phyloP scores from a whole-genome alignment of 2,888 invertebrate species.

The Toxonevra muliebris region DNA sequence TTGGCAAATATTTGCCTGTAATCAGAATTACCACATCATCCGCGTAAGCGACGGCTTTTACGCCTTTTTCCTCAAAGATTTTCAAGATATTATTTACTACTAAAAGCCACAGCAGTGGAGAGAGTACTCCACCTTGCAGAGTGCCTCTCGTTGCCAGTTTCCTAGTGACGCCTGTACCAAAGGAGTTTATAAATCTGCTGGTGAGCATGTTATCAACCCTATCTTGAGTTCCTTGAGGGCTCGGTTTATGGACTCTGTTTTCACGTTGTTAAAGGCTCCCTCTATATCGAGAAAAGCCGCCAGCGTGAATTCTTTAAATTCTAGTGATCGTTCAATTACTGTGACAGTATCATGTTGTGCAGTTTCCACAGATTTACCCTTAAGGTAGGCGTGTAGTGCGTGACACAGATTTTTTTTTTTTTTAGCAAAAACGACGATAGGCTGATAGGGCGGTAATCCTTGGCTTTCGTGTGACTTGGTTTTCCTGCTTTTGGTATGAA shows the following conservation, averaged over 20 bases:
- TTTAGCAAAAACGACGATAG: not conserved
- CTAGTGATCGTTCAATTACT: constrained; percentile 5
- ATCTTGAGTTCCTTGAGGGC: not conserved
- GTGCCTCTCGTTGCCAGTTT: too few species aligned
- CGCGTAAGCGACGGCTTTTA: too few species aligned
- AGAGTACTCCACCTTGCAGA: too few species aligned
- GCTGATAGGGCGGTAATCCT: not conserved
- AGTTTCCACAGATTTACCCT: constrained; percentile 19
- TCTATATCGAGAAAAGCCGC: constrained; percentile 17
- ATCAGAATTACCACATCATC: too few species aligned
- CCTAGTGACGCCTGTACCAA: not conserved
- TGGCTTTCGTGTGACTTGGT: too few species aligned
- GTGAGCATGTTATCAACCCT: not conserved
- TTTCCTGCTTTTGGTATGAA: too few species aligned
- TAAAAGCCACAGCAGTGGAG: too few species aligned
- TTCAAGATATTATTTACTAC: too few species aligned
- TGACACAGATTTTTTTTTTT: too few species aligned
- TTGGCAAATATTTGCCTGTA: too few species aligned
- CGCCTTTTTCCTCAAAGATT: too few species aligned
- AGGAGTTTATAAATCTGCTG: not conserved
- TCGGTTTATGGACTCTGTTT: not conserved
- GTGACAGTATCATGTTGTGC: constrained; percentile 4
- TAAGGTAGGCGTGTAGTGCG: constrained; percentile 9
- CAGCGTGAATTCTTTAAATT: not conserved
- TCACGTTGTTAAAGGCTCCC: constrained; percentile 11